Evolutionary conservation across 2,113 vertebrate genomes (phyloP), one percentile per base, ranked within the genome.

Genomic region (Takifugu flavidus): DNA sequence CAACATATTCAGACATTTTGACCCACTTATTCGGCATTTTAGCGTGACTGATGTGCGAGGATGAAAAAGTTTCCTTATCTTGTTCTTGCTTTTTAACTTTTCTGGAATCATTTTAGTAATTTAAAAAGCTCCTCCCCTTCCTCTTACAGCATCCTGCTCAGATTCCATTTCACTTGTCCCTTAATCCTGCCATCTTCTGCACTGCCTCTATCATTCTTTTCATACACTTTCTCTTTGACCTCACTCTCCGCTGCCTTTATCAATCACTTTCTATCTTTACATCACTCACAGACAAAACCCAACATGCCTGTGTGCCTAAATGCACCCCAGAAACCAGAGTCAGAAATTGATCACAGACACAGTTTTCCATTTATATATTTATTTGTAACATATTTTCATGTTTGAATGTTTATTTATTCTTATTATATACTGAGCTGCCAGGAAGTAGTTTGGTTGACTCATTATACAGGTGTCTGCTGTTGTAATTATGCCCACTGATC

Each of bases 181-280:
- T 72, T 72, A 72, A 65, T 51, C 51, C 56, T 34, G 39, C 25
- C 4, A 51, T 61, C 46, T 61, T 66, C 52, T 57, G 55, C 34
- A 5, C 57, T 5, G 25, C 56, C 46, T 65, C 70, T 72, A 65
- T 72, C 57, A 65, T 72, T 62, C 56, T 57, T 25, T 34, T 46
- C 3, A 11, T 13, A 8, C 26, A 42, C 49, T 43, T 31, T 56
- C 56, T 72, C 51, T 59, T 50, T 26, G 57, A 51, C 70, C 70
- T 65, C 51, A 5, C 53, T 72, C 56, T 20, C 59, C 26, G 29
- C 25, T 49, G 8, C 50, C 43, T 20, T 20, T 20, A 20, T 20
- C 20, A 20, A 20, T 20, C 20, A 20, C 20, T 20, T 20, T 20
- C 20, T 20, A 20, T 20, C 20, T 20, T 20, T 20, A 20, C 20